Base-by-base conservation (phyloP, 1,140 invertebrate genomes). In the Pseudomyrmex concolor region DNA sequence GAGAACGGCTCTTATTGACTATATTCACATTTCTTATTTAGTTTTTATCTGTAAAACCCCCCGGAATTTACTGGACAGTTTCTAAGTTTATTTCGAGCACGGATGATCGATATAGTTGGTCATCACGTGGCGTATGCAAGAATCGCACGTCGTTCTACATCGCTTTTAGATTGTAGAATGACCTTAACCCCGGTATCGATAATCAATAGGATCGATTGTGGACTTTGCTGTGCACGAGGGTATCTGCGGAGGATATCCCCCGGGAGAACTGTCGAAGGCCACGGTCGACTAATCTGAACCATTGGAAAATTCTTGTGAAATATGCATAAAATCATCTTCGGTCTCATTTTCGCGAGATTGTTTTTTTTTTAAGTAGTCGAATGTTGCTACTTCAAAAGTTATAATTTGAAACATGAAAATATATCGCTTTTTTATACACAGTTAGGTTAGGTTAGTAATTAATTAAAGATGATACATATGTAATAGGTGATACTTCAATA, bases 131-230 rank as follows among this genome's bases (percentile, higher is more conserved):
- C 76, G 34, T 43, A 51, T 25, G 74, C 48, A n/a, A 73, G 43
- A 34, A 81, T 17, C 66, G 67, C 19, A 13, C 45, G 66, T 72
- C 70, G 67, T 63, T 82, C 78, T 51, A 54, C 48, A 63, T 72
- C 50, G 57, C 78, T 72, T 74, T 74, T 74, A 82, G 59, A 74
- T 82, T 74, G 59, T 15, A n/a, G n/a, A 72, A 19, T 76, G 83
- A 88, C 87, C 86, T 88, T 88, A 88, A 88, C 87, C 87, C 76
- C 72, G 34, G 86, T 88, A 84, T 88, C 73, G 87, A 90, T 89
- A 90, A 89, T 91, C 91, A 82, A 91, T 91, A 84, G 76, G 84
- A 91, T 92, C 85, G 91, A 92, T 92, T 87, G 81, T 88, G 71
- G 80, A 76, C 85, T 90, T 76, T 68, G 70, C n/a, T 8, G 43